These are phyloP conservation scores for Origma solitaria DNA, from an alignment of 2,113 vertebrate species.

Conservation along the genomic window DNA sequence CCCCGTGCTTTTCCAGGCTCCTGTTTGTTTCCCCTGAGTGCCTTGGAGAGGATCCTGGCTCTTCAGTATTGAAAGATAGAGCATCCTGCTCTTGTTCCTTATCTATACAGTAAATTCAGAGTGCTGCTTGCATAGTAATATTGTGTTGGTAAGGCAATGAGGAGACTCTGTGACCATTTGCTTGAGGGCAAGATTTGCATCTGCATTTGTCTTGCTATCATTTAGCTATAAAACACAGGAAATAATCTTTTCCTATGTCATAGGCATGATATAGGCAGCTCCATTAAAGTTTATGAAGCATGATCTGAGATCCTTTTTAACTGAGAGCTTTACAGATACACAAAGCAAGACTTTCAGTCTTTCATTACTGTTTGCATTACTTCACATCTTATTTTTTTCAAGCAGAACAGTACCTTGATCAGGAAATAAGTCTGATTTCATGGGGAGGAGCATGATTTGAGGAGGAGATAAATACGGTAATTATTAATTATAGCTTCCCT, in stretches of 20 bases:
- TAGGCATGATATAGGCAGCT: conserved; percentile 3
- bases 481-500: background rate
- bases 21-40: background rate
- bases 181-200: conserved; percentile 5
- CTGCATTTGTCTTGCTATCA: background rate
- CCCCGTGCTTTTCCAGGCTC: background rate
- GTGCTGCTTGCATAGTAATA: background rate
- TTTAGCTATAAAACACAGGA: conserved; percentile 15
- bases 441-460: background rate
- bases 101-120: background rate
- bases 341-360: conserved; percentile 1
- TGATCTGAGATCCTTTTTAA: background rate
- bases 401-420: background rate
- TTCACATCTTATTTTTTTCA: background rate
- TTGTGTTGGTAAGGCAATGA: background rate
- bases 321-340: background rate
- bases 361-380: background rate
- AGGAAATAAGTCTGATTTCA: background rate
- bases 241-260: conserved; percentile 12
- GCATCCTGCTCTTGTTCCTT: background rate
- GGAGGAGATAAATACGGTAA: background rate
- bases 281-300: conserved; percentile 49
- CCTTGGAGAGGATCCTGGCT: background rate
- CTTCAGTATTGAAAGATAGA: background rate
- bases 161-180: background rate